Conservation (phyloP, 2,888 invertebrate genomes). For the Listrodromus nycthemerus region DNA sequence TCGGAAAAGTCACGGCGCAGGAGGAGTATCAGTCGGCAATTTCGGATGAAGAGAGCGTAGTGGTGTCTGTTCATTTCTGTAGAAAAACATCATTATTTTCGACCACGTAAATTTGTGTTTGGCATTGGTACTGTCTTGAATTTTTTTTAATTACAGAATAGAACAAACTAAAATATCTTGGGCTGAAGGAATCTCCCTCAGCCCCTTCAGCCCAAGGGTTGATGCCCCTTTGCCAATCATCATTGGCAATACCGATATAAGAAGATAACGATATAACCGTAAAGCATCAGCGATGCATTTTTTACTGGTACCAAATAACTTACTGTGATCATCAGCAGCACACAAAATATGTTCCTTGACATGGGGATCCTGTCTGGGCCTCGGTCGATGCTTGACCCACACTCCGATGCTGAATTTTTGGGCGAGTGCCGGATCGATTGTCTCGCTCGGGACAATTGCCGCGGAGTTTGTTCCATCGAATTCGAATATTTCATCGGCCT, state of each 20-base stretch:
- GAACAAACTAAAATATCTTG: slow-evolving; percentile 39
- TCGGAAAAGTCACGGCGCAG: slow-evolving; percentile 96
- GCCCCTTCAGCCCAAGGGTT: no score
- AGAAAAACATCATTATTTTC: slow-evolving; percentile 67
- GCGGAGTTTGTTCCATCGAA: slow-evolving; percentile 97
- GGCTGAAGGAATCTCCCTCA: no score
- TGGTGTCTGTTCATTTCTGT: slow-evolving; percentile 99
- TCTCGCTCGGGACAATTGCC: slow-evolving; percentile 91
- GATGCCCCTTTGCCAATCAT: no score
- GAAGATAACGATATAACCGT: no score
- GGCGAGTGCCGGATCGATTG: slow-evolving; percentile 91
- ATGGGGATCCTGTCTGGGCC: slow-evolving; percentile 93
- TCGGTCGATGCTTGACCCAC: slow-evolving; percentile 97
- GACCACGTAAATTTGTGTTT: neutral
- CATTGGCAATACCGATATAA: no score
- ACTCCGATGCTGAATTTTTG: slow-evolving; percentile 95
- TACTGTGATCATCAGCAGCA: slow-evolving; percentile 98
- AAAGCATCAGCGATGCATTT: no score
- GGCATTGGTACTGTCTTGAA: no score
- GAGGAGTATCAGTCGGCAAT: slow-evolving; percentile 97
- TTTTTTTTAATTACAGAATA: neutral
- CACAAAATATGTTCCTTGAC: slow-evolving; percentile 98
- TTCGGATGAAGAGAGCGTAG: slow-evolving; percentile 98
- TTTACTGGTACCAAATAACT: slow-evolving; percentile 83
- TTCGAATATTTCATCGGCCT: slow-evolving; percentile 96